Evolutionary conservation across 2,888 invertebrate species (phyloP), one percentile per base, ranked within the genome.

Genomic region (Laothoe populi): DNA sequence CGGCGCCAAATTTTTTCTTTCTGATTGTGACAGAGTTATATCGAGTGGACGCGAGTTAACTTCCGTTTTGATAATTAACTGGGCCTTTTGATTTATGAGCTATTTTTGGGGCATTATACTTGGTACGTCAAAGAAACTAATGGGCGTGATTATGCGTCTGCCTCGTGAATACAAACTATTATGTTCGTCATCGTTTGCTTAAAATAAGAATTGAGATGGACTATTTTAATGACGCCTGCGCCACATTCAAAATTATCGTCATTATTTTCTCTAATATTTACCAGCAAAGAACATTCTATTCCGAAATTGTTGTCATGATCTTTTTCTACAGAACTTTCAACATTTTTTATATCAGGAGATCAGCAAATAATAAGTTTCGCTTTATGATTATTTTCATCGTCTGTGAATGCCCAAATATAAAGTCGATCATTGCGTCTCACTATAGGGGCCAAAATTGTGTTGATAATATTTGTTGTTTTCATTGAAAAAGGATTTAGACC

Each of bases 21-120:
- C 68, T 68, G 69, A 72, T 71, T 68, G 71, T 70, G 66, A 65
- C 57, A 58, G 23, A 63, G 64, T 73, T 74, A 78, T 38, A 88
- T 88, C 79, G 87, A 87, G 82, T 77, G 79, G 70, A 60, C 71
- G 69, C 62, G 24, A 13, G 64, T 64, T 63, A 23, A 80, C 80
- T 85, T 83, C 85, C 84, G 82, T 61, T 61, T 49, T 82, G 79
- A 78, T 75, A 78, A 80, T 80, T 79, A 79, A 78, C 79, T 73
- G 48, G 42, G 19, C 19, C 49, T 49, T 53, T 61, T 42, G 49
- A 19, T 31, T 38, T 31, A 42, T 38, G 26, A 35, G 53, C 1
- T 53, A 53, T 53, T 53, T 53, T 35, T 53, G 53, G 53, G 35
- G 4, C 19, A 53, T 35, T 35, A 53, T 53, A 31, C 35, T 53